Base-by-base conservation (phyloP, 2,113 vertebrate genomes). In the Climacteris rufus region DNA sequence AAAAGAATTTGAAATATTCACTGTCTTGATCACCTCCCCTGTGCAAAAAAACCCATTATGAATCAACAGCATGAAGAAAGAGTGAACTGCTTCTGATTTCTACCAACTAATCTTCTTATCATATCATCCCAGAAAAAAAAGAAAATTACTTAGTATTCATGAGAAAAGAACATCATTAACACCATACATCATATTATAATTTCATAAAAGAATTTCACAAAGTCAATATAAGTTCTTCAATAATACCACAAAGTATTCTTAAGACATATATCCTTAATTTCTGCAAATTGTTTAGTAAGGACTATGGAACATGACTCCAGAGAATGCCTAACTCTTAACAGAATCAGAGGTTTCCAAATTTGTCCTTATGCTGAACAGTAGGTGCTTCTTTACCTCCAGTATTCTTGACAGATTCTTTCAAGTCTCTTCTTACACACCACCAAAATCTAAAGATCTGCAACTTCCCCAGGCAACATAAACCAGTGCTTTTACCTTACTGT, bases 251-350 rank as follows among this genome's bases (percentile, higher is more conserved):
- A 90, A 93, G 30, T 90, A 93, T 25, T 94, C 42, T 79, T 66
- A 83, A 88, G 94, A 97, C 25, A 79, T 81, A 79, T 80, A 92
- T 56, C 72, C 70, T 84, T 95, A 40, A 96, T 87, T 90, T 88
- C 68, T 76, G 66, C 70, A 96, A 95, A 96, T 42, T 90, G 56
- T 80, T 90, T 91, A 72, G 23, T 49, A 92, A 81, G 11, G 23
- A 83, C 31, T 71, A 23, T 9, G 15, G 16, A 89, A 68, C 24
- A 68, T 23, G 13, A 69, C 79, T 82, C 27, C 44, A 89, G 24
- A 68, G 19, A 87, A 81, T 70, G 7, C 4, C 13, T 22, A 89
- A 66, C 60, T 66, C 49, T 64, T 78, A 75, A 91, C 17, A 86
- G 60, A 84, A 93, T 47, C 11, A 24, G 39, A 79, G 16, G 33